Conservation (phyloP, 2,797 vertebrate genomes). For the Staurois parvus region DNA sequence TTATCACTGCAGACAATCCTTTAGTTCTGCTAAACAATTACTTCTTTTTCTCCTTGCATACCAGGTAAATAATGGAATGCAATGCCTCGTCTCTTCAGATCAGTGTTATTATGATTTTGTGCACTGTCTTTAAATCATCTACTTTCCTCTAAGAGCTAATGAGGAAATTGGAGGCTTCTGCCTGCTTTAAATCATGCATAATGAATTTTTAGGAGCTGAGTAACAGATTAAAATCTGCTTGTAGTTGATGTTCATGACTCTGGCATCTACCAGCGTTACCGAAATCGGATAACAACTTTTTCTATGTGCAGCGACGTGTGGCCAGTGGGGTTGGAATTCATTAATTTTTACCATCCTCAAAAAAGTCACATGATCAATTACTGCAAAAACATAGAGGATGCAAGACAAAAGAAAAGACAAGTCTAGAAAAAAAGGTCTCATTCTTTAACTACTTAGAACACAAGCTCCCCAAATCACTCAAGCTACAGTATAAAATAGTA, state of each 20-base stretch:
- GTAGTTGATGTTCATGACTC: constrained; percentile 28
- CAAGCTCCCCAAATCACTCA: background rate
- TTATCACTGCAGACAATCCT: background rate
- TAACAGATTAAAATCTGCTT: constrained; percentile 57
- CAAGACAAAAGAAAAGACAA: constrained; percentile 22
- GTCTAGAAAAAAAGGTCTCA: background rate
- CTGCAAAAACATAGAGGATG: constrained; percentile 5
- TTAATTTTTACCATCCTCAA: constrained; percentile 36
- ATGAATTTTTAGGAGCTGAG: constrained; percentile 66
- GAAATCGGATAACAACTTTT: constrained; percentile 26
- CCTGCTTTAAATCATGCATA: constrained; percentile 58
- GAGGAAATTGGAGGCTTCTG: constrained; percentile 67
- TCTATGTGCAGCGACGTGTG: background rate
- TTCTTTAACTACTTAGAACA: constrained; percentile 6
- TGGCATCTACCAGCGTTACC: background rate
- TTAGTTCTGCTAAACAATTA: background rate
- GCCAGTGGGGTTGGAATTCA: background rate
- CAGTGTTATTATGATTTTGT: constrained; percentile 61
- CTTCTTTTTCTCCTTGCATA: background rate
- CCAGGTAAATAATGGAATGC: constrained; percentile 39
- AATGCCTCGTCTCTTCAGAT: constrained; percentile 27
- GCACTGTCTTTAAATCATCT: constrained; percentile 67
- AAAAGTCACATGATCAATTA: constrained; percentile 44
- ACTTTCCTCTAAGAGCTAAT: constrained; percentile 68
- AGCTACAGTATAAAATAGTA: background rate